Evolutionary conservation across 2,797 vertebrate genomes (phyloP), one percentile per base, ranked within the genome.

Genomic region (Graptemys geographica): DNA sequence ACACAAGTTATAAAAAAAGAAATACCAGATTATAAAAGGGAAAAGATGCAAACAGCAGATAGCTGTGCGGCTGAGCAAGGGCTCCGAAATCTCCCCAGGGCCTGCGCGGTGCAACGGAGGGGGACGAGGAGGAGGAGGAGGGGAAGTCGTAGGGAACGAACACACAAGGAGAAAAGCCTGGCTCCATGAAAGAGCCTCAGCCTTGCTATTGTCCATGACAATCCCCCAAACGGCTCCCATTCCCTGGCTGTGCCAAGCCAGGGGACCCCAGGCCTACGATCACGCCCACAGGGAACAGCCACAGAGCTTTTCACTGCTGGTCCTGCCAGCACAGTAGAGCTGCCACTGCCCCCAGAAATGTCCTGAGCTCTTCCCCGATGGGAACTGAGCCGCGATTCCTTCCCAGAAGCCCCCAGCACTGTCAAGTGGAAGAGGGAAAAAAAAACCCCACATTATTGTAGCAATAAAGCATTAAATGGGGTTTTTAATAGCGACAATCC

Each of bases 401-500:
- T 62, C 53, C 44, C 2, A 5, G 53, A 23, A 79, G 37, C 79
- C 33, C 10, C 12, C 51, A 44, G 86, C 55, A 44, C 23, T 49
- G 72, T 69, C 79, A 91, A 49, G 11, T 31, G 47, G 83, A 83
- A 51, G 85, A 56, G 25, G 3, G 37, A 72, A 47, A 81, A 55
- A 79, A 55, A 79, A 51, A 55, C 78, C 78, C 74, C 79, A 84
- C 4, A 2, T 84, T 92, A 94, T 81, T 95, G 95, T 56, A 89
- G 94, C 95, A 90, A 92, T 96, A 97, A 96, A 97, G 96, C 96
- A 96, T 93, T 93, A 96, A 84, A 89, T 89, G 93, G 93, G 92
- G 88, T 44, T 53, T 56, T 95, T 94, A 96, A 96, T 94, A 95
- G 95, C 93, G 94, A 95, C 96, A 96, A 97, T 96, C 93, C 96